Evolutionary conservation across 2,888 invertebrate genomes (phyloP), one percentile per base, ranked within the genome.

Genomic region (Spodoptera littoralis): DNA sequence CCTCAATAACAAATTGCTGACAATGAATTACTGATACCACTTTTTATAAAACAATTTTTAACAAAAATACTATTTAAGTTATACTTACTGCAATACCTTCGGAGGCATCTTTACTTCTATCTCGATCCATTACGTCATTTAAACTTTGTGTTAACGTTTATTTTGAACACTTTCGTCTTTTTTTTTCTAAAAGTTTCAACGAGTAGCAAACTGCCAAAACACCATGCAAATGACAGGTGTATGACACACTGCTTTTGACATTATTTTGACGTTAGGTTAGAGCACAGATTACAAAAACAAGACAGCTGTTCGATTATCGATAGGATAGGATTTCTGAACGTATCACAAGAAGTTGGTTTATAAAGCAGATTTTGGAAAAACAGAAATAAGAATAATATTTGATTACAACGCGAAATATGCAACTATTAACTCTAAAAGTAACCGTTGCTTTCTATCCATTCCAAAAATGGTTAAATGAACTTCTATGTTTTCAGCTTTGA

Each of bases 21-120:
- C 64, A 46, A 52, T 67, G 64, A 61, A 46, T 64, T 75, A 41
- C 11, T 42, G 6, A 42, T 11, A 45, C 6, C 6, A 36, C 8
- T 36, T 36, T 36, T 36, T 36, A 36, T 27, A 36, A 36, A 36
- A 36, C 2, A 36, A 6, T 6, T 9, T 6, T 36, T 9, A 36
- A 8, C 8, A 8, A 36, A 36, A 36, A 36, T 36, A 36, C 9
- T 36, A 36, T 9, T 9, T 9, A 45, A 1, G 8, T 60, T 51
- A 13, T 55, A 84, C 94, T 90, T 78, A 95, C 95, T 30, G 92
- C 95, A 62, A 94, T 92, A 46, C 94, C 95, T 85, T 95, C 95
- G 24, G 93, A 93, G 5, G 95, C 94, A 83, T 91, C 90, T 84
- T 93, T 92, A 22, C 84, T 88, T 82, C 92, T 88, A 65, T 84